Evolutionary conservation across 2,888 invertebrate species (phyloP).

Genomic region (Zygogramma bicolorata): DNA sequence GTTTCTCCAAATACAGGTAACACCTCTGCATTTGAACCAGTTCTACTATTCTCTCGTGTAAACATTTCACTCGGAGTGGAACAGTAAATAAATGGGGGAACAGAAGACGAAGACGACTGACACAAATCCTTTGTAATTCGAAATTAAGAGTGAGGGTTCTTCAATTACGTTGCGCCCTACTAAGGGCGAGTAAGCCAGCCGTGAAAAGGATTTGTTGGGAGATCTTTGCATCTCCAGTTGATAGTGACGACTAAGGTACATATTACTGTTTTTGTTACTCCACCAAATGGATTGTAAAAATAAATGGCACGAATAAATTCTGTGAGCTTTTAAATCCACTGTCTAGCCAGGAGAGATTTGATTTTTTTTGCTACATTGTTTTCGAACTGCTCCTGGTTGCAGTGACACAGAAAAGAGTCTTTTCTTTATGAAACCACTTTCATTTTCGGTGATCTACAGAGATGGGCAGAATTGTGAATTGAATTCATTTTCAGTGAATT

Average conservation of each 20-base stretch:
- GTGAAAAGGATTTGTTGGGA: slow-evolving; percentile 4
- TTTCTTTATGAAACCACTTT: too few relatives aligned
- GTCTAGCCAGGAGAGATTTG: too few relatives aligned
- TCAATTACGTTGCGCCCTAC: not conserved
- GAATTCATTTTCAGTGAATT: too few relatives aligned
- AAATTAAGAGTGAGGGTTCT: slow-evolving; percentile 15
- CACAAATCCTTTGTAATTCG: slow-evolving; percentile 14
- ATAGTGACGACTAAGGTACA: not conserved
- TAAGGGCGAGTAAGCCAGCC: not conserved
- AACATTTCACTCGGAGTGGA: not conserved
- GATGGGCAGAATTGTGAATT: too few relatives aligned
- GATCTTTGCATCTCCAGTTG: not conserved
- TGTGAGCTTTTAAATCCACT: not conserved
- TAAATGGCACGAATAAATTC: not conserved
- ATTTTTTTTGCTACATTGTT: too few relatives aligned
- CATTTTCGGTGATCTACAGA: too few relatives aligned
- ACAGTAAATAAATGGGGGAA: slow-evolving; percentile 13
- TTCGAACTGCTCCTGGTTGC: too few relatives aligned
- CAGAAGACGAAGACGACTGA: slow-evolving; percentile 15
- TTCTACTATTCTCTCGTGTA: not conserved
- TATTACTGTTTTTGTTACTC: not conserved
- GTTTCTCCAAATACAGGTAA: not conserved
- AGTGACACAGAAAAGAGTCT: too few relatives aligned
- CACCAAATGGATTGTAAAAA: not conserved
- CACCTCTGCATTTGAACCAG: not conserved